Conservation (phyloP, 2,888 invertebrate species). For the Allophyes oxyacanthae region DNA sequence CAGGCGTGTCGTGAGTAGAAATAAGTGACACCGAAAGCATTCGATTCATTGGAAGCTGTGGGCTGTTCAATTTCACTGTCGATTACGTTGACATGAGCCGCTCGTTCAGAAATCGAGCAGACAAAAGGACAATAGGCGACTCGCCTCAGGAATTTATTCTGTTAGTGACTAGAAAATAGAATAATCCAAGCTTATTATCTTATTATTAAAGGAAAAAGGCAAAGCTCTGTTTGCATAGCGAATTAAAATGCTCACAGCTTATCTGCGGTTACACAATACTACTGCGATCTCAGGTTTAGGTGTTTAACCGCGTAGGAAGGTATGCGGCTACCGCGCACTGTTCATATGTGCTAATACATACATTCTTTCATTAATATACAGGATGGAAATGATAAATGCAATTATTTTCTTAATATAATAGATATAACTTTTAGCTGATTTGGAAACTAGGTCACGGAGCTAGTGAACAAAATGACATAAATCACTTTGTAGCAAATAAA, state of each 20-base stretch:
- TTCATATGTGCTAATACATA: no score
- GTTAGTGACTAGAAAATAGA: slow-evolving; percentile 20
- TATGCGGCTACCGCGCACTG: not conserved
- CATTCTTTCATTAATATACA: no score
- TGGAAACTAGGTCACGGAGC: no score
- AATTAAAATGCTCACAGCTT: not conserved
- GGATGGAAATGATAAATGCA: no score
- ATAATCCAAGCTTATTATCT: slow-evolving; percentile 1
- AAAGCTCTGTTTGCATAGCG: not conserved
- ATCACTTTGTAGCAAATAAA: no score
- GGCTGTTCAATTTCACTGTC: slow-evolving; percentile 56
- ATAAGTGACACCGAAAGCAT: slow-evolving; percentile 36
- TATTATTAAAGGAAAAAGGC: slow-evolving; percentile 8
- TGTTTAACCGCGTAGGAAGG: not conserved
- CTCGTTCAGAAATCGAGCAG: slow-evolving; percentile 9
- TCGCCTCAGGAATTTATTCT: slow-evolving; percentile 23
- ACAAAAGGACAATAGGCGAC: slow-evolving; percentile 37
- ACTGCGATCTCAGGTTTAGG: not conserved
- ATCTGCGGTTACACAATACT: slow-evolving; percentile 5
- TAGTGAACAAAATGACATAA: no score
- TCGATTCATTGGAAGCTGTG: slow-evolving; percentile 24
- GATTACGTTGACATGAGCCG: slow-evolving; percentile 45
- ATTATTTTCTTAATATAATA: no score
- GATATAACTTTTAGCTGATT: no score
- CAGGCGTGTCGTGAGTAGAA: slow-evolving; percentile 28